Percentiles rank a stretch among this genome's conserved stretches.
Evolutionary conservation across 2,888 invertebrate species (phyloP).

Genomic region (Drosophila anomelani): DNA sequence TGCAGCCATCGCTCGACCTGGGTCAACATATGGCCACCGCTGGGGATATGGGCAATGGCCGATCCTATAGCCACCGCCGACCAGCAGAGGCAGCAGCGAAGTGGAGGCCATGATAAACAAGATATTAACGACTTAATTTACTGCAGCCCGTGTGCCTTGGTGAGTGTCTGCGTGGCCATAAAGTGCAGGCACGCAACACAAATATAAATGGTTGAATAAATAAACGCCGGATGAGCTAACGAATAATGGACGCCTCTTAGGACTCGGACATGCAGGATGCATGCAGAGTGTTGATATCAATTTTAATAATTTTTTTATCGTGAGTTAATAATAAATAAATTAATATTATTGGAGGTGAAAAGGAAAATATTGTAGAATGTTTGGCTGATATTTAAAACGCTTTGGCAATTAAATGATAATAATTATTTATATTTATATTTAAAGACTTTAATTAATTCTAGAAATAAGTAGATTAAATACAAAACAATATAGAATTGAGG

Average conservation of each 20-base stretch:
- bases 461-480: too few species aligned
- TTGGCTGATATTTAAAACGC: too few species aligned
- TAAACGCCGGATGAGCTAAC: constrained; percentile 52
- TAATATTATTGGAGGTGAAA: neutral
- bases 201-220: constrained; percentile 79
- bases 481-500: too few species aligned
- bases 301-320: neutral
- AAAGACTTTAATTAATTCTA: too few species aligned
- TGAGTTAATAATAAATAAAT: neutral
- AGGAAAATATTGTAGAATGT: neutral
- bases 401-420: too few species aligned
- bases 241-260: constrained; percentile 23
- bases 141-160: constrained; percentile 60
- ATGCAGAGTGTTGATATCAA: neutral
- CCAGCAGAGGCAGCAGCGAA: constrained; percentile 8
- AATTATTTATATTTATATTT: too few species aligned
- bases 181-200: constrained; percentile 72
- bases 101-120: constrained; percentile 70
- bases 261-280: constrained; percentile 16
- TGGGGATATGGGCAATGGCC: constrained; percentile 7
- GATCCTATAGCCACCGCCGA: neutral
- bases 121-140: constrained; percentile 81
- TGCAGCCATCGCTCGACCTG: constrained; percentile 14
- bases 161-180: constrained; percentile 55
- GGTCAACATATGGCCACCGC: constrained; percentile 53